A percentile compares a stretch with the other conserved stretches of the same genome.
phyloP scores from a whole-genome alignment of 92 coral and sea anemone species.

The Epizoanthus ramosus region DNA sequence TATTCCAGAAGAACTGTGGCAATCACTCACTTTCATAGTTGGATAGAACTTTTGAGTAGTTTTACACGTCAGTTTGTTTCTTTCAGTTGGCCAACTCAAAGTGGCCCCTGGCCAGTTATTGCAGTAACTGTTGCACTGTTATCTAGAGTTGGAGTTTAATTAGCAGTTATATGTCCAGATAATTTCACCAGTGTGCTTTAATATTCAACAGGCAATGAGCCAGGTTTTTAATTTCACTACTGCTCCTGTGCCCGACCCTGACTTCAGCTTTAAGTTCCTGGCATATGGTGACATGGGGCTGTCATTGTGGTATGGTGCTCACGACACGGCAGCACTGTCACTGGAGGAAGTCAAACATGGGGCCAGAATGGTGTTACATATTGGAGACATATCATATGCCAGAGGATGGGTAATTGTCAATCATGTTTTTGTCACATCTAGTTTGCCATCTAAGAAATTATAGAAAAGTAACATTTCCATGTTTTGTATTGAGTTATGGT shows the following conservation, averaged over 20 bases:
- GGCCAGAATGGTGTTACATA: conserved; percentile 63
- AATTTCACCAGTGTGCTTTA: neutral
- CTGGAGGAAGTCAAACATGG: conserved; percentile 77
- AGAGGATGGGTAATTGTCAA: conserved; percentile 69
- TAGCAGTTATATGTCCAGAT: too few relatives aligned
- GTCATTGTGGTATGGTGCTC: conserved; percentile 63
- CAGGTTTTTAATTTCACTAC: conserved; percentile 68
- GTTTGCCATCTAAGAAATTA: too few relatives aligned
- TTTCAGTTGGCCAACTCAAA: too few relatives aligned
- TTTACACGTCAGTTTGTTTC: too few relatives aligned
- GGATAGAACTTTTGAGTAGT: too few relatives aligned
- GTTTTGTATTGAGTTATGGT: too few relatives aligned
- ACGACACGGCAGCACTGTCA: conserved; percentile 67
- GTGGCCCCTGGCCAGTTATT: too few relatives aligned
- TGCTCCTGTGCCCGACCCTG: conserved; percentile 72
- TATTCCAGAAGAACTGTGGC: too few relatives aligned
- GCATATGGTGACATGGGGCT: conserved; percentile 92
- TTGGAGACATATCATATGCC: conserved; percentile 90
- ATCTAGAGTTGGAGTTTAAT: too few relatives aligned
- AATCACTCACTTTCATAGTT: too few relatives aligned
- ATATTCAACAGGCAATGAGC: conserved; percentile 68
- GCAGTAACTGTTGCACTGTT: too few relatives aligned
- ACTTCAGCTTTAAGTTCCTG: conserved; percentile 73
- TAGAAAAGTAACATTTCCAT: too few relatives aligned
- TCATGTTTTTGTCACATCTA: neutral